Evolutionary conservation across 1,140 invertebrate genomes (phyloP).

Genomic region (Cyclargus thomasi): DNA sequence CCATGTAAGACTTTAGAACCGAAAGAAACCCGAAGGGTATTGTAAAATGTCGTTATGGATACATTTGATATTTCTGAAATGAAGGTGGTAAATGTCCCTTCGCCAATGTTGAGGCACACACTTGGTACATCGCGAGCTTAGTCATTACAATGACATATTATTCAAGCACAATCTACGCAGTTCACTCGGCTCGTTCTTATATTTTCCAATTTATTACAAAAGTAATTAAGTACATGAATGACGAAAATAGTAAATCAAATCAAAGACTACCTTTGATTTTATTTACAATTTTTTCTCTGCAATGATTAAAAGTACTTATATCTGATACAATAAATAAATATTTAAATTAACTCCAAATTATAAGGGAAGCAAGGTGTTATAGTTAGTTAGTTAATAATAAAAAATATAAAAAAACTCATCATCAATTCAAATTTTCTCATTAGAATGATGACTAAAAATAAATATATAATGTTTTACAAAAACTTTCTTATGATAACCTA

Average conservation of each 20-base stretch:
- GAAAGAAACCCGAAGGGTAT: too few relatives aligned
- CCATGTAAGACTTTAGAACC: too few relatives aligned
- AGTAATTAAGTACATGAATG: not conserved
- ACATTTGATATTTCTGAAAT: not conserved
- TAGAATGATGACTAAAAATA: not conserved
- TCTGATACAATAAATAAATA: too few relatives aligned
- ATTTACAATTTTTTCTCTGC: too few relatives aligned
- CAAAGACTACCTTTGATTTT: not conserved
- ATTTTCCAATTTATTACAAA: constrained; percentile 1
- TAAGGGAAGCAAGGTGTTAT: too few relatives aligned
- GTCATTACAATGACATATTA: not conserved
- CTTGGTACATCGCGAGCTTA: constrained; percentile 6
- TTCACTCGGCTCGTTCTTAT: constrained; percentile 11
- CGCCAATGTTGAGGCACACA: not conserved
- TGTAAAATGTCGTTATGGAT: not conserved
- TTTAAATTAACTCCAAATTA: too few relatives aligned
- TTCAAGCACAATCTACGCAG: constrained; percentile 7
- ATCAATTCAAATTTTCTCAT: not conserved
- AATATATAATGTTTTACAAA: constrained; percentile 5
- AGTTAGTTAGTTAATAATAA: too few relatives aligned
- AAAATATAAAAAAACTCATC: not conserved
- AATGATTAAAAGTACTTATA: too few relatives aligned
- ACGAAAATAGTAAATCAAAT: not conserved
- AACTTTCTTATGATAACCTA: not conserved
- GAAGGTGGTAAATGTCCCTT: not conserved